Base-by-base conservation (phyloP, 2,888 invertebrate genomes). In the Andrena dorsata region DNA sequence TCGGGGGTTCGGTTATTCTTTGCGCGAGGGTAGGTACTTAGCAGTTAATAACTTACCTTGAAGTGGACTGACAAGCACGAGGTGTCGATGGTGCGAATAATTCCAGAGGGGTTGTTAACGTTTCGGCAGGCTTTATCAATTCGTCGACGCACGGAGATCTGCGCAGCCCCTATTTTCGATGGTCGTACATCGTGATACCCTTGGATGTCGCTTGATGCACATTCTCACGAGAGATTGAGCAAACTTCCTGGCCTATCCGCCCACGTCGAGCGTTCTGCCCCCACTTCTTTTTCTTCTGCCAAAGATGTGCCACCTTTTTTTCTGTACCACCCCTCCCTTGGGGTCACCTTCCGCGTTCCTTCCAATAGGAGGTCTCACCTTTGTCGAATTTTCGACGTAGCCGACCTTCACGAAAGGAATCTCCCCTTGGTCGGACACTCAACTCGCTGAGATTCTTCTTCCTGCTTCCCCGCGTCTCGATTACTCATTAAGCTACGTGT, bases 191-290 rank as follows among this genome's bases (percentile, higher is more conserved):
- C 82, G 63, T 20, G 41, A 58, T 58, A 20, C 2, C 16, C 82
- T 61, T 75, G 56, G 35, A 47, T 49, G 63, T 58, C n/a, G 71
- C 80, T 72, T 49, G 65, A 32, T 64, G 51, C 65, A 53, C 82
- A 79, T 86, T 85, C 75, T 84, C 70, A 68, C 78, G 80, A 77
- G 80, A 89, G 88, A 89, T 90, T 75, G 88, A 87, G 86, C 76
- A 83, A 89, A 90, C 86, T 88, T 86, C 80, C 83, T 85, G 83
- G 86, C 83, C 86, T 80, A 75, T 61, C 81, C 83, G 80, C 83
- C 71, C 75, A 76, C 75, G 74, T 74, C 35, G 61, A n/a, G 72
- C 10, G 60, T 49, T 66, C 53, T 69, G 49, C 41, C 70, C 72
- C 76, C 81, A 63, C 76, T 74, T 64, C 71, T 69, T 56, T 64